phyloP scores from a whole-genome alignment of 1,140 invertebrate species.

The Pachypeltis micranthus region DNA sequence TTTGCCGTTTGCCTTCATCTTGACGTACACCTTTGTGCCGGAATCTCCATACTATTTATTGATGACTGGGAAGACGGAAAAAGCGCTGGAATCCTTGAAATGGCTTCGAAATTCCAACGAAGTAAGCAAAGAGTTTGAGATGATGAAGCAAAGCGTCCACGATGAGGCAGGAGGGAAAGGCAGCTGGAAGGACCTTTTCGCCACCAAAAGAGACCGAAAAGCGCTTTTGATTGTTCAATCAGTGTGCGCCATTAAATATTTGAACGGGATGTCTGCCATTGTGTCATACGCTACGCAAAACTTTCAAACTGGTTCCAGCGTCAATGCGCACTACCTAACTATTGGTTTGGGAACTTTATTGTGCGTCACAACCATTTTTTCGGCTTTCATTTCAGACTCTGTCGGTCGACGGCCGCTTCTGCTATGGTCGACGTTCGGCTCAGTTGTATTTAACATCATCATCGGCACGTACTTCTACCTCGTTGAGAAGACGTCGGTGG shows the following conservation, averaged over 20 bases:
- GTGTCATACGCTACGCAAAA: conserved; percentile 33
- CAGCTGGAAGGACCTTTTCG: conserved; percentile 20
- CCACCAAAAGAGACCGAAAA: conserved; percentile 15
- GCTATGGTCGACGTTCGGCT: conserved; percentile 29
- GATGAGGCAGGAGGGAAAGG: conserved; percentile 19
- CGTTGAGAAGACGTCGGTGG: not conserved
- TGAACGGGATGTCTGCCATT: conserved; percentile 22
- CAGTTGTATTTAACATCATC: conserved; percentile 12
- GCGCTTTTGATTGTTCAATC: conserved; percentile 19
- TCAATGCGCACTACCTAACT: conserved; percentile 13
- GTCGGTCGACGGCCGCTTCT: conserved; percentile 36
- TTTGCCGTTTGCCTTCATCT: conserved; percentile 46
- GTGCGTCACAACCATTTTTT: conserved; percentile 28
- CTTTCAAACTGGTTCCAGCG: conserved; percentile 36
- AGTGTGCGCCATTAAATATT: conserved; percentile 19
- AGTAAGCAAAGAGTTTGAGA: conserved; percentile 21
- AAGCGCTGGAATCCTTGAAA: conserved; percentile 19
- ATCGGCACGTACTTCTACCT: conserved; percentile 16
- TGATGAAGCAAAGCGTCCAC: conserved; percentile 19
- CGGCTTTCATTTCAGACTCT: conserved; percentile 31
- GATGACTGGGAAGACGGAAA: conserved; percentile 14
- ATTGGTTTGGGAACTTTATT: conserved; percentile 34
- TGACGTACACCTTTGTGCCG: conserved; percentile 55
- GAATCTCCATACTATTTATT: conserved; percentile 31
- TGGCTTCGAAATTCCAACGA: conserved; percentile 22